A percentile compares a stretch with the other conserved stretches of the same genome.
These are phyloP conservation scores for Plusia festucae DNA, from an alignment of 2,888 invertebrate species.

Conservation along the genomic window DNA sequence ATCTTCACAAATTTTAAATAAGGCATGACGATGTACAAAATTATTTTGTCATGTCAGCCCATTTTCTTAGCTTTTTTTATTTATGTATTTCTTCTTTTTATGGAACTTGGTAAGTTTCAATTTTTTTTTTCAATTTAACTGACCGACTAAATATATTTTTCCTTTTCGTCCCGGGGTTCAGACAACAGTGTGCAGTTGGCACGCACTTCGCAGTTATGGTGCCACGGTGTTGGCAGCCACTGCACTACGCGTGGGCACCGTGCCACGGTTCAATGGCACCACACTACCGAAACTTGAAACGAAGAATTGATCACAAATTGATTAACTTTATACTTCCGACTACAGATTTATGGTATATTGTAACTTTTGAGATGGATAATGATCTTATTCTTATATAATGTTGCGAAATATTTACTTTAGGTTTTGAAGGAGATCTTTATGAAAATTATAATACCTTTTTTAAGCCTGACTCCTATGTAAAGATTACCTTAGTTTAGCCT, in stretches of 20 bases:
- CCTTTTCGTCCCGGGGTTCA: slow-evolving; percentile 16
- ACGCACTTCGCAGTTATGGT: slow-evolving; percentile 51
- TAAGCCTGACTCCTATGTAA: no score
- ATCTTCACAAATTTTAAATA: no score
- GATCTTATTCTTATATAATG: slow-evolving; percentile 30
- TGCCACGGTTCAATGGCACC: slow-evolving; percentile 74
- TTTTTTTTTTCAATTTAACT: neutral
- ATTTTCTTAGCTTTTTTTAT: no score
- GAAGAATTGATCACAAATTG: slow-evolving; percentile 57
- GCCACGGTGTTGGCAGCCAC: slow-evolving; percentile 49
- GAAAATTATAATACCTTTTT: no score
- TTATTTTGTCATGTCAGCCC: neutral
- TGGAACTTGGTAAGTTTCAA: no score
- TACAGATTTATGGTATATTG: slow-evolving; percentile 59
- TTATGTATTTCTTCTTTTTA: no score
- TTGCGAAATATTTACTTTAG: neutral
- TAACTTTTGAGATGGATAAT: slow-evolving; percentile 36
- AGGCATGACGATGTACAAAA: no score
- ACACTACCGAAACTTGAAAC: slow-evolving; percentile 51
- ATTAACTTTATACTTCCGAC: slow-evolving; percentile 61
- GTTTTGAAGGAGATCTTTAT: no score
- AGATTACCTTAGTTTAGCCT: no score
- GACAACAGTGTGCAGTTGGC: slow-evolving; percentile 53
- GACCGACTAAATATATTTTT: neutral
- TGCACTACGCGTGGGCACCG: slow-evolving; percentile 64